Percentiles rank a stretch among this genome's conserved stretches.
Conservation (phyloP, 2,113 vertebrate species). For the Hippocampus guttulatus region DNA sequence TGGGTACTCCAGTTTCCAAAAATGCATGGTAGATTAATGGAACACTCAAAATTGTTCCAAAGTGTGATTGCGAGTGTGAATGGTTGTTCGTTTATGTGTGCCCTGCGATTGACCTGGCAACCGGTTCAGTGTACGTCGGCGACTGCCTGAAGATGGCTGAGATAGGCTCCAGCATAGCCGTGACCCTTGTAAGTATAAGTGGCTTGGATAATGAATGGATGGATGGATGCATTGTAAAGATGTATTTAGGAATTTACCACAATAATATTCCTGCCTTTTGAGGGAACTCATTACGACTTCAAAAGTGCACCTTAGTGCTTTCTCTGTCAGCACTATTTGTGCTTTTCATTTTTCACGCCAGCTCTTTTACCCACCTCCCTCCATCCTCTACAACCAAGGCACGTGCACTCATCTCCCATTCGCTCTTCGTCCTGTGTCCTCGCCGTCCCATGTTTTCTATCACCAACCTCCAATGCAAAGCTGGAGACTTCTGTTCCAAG, state of each 20-base stretch:
- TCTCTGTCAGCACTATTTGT: constrained; percentile 66
- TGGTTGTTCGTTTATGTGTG: too few species aligned
- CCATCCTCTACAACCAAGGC: constrained; percentile 15
- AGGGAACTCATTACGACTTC: constrained; percentile 55
- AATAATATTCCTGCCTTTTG: constrained; percentile 49
- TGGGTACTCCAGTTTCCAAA: too few species aligned
- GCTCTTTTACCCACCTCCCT: constrained; percentile 42
- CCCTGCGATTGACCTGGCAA: too few species aligned
- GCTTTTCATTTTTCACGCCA: constrained; percentile 70
- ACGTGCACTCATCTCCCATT: not conserved
- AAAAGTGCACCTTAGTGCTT: constrained; percentile 46
- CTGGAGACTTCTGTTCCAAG: constrained; percentile 40
- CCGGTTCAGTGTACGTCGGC: too few species aligned
- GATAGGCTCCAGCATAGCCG: too few species aligned
- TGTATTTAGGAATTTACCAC: not conserved
- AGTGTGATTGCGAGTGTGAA: too few species aligned
- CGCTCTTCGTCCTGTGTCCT: not conserved
- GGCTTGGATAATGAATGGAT: not conserved
- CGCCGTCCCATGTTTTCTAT: constrained; percentile 17
- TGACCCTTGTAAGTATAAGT: too few species aligned
- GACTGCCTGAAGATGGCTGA: too few species aligned
- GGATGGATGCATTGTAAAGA: not conserved
- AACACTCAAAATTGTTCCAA: too few species aligned
- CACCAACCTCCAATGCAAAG: constrained; percentile 44
- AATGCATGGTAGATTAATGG: too few species aligned